Percentiles rank a stretch among this genome's conserved stretches.
These are phyloP conservation scores for Chloroceryle inda DNA, from an alignment of 2,797 vertebrate species.

Conservation along the genomic window DNA sequence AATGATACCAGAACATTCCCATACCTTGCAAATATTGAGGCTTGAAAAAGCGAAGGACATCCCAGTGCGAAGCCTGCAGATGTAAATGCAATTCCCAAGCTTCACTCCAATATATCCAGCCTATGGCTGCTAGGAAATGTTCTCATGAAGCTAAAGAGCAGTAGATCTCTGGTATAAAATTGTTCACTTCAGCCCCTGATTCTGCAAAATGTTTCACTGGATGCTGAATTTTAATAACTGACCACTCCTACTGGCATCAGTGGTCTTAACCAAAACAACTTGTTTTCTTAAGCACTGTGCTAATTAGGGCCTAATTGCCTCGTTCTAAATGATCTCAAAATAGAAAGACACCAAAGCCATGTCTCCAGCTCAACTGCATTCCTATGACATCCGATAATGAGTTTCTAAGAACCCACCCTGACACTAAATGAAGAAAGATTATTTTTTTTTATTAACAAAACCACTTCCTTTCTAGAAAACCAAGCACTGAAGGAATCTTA, in stretches of 20 bases:
- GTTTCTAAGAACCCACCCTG: neutral
- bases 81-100: neutral
- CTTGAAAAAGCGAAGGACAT: neutral
- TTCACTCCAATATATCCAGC: neutral
- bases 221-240: neutral
- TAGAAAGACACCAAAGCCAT: conserved; percentile 38
- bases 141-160: neutral
- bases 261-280: neutral
- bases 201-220: neutral
- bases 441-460: neutral
- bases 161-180: neutral
- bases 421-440: neutral
- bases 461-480: conserved; percentile 20
- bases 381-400: conserved; percentile 1
- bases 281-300: neutral
- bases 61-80: neutral
- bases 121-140: neutral
- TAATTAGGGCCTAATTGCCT: conserved; percentile 27
- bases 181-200: neutral
- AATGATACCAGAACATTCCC: neutral
- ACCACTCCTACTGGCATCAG: neutral
- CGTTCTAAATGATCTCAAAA: conserved; percentile 31
- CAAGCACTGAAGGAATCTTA: conserved; percentile 69
- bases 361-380: conserved; percentile 8
- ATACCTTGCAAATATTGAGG: neutral